These are phyloP conservation scores for Adelosebastes latens DNA, from an alignment of 2,797 vertebrate species.

Conservation along the genomic window DNA sequence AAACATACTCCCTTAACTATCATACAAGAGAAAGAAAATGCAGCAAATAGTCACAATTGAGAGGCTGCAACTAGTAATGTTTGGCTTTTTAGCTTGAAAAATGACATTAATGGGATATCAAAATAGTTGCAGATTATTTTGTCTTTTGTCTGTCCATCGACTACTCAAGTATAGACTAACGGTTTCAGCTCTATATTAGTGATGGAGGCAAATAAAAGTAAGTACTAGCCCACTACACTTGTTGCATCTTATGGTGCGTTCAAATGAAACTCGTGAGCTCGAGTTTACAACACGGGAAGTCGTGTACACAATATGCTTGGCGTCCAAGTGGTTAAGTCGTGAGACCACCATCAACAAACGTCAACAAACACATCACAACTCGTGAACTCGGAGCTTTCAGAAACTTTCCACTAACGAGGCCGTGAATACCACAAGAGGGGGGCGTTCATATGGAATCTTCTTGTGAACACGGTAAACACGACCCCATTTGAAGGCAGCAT, in stretches of 20 bases:
- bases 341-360: too few species aligned
- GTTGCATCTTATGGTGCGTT: background rate
- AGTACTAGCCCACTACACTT: fast-evolving
- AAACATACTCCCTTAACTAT: background rate
- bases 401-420: too few species aligned
- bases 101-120: background rate
- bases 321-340: too few species aligned
- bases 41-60: background rate
- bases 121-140: background rate
- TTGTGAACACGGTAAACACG: too few species aligned
- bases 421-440: too few species aligned
- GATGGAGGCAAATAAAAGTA: background rate
- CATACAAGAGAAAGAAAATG: background rate
- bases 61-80: background rate
- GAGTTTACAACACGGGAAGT: too few species aligned
- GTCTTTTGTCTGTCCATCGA: background rate
- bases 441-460: too few species aligned
- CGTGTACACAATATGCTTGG: too few species aligned
- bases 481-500: too few species aligned
- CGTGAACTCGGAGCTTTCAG: too few species aligned
- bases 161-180: background rate
- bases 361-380: too few species aligned
- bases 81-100: background rate
- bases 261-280: too few species aligned
- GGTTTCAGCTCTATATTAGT: background rate